A percentile compares a stretch with the other conserved stretches of the same genome.
phyloP scores from a whole-genome alignment of 2,113 vertebrate species.

The Etheostoma spectabile region DNA sequence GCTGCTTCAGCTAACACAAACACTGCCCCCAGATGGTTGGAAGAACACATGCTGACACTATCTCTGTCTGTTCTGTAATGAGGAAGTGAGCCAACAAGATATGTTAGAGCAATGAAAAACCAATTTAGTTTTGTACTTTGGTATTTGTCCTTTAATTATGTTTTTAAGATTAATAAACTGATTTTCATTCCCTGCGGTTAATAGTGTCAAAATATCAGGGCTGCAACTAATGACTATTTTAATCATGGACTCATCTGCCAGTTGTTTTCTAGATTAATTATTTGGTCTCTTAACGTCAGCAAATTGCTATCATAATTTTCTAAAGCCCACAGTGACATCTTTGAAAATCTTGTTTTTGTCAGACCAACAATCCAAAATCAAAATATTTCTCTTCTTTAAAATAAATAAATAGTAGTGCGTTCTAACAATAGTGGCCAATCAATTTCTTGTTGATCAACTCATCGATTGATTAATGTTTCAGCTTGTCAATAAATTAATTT shows the following conservation, averaged over 20 bases:
- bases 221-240: not conserved
- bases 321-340: no score
- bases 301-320: not conserved
- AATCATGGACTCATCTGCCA: not conserved
- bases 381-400: not conserved
- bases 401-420: not conserved
- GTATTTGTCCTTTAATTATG: not conserved
- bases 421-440: not conserved
- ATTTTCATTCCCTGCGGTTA: not conserved
- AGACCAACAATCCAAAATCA: not conserved
- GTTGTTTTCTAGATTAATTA: not conserved
- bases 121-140: not conserved
- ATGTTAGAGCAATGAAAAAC: not conserved
- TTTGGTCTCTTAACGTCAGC: not conserved
- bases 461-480: not conserved
- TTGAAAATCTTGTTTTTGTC: no score
- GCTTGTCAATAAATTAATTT: not conserved
- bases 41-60: slow-evolving; percentile 20
- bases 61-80: not conserved
- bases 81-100: not conserved
- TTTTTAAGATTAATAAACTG: not conserved
- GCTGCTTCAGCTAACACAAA: slow-evolving; percentile 10
- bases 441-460: not conserved
- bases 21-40: slow-evolving; percentile 64
- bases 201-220: not conserved